Evolutionary conservation across 2,113 vertebrate species (phyloP), one percentile per base, ranked within the genome.

Genomic region (Cyphomyrus plagiostoma): DNA sequence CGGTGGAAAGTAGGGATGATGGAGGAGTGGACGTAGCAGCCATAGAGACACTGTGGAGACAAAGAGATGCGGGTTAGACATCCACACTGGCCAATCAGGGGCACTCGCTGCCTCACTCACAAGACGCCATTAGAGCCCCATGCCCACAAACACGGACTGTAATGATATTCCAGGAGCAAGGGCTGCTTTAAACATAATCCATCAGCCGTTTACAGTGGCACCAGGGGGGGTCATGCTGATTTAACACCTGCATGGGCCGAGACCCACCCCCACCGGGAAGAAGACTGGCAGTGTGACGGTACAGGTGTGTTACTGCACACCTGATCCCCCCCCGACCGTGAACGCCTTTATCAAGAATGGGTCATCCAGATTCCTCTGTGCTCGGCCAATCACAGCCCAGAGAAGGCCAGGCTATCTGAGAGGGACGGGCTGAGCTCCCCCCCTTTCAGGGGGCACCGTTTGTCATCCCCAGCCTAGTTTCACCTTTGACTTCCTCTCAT

Each of bases 1-100:
- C 97, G 95, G 95, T 97, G 97, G 95, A 97, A 97, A 90, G 97
- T 97, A 93, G 97, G 97, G 95, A 97, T 97, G 95, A 97, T 97
- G 93, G 97, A 97, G 92, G 97, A 97, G 92, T 97, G 97, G 90
- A 97, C 97, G 89, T 97, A 97, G 93, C 97, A 97, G 94, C 97
- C 97, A 74, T 97, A 97, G 92, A 97, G 94, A 94, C 97, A 97
- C 97, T 97, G 88, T 89, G 93, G 92, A 94, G 87, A 93, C 93
- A 92, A 93, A 39, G 88, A 82, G 49, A 92, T 85, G 92, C 13
- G 89, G 62, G 62, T 62, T 86, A 66, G 91, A 89, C 91, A 56
- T 90, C 48, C 52, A 88, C 42, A 62, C 19, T 15, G 7, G 49
- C 48, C 21, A 35, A 84, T 45, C 77, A 82, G 13, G 39, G 19